Percentiles rank a stretch among this genome's conserved stretches.
Evolutionary conservation across 1,140 invertebrate genomes (phyloP).

Genomic region (Cataglyphis hispanica): DNA sequence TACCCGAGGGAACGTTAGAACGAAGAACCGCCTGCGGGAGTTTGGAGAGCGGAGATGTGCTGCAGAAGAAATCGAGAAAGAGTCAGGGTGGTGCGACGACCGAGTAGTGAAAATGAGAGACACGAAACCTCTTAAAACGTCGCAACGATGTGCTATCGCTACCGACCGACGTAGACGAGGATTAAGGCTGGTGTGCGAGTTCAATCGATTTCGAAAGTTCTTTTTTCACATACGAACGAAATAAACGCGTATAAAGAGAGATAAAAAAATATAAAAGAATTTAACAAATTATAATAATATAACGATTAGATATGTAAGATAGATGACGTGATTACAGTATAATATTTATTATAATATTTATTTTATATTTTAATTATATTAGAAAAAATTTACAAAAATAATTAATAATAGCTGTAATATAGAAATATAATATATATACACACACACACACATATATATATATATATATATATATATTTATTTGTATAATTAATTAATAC

Average conservation of each 20-base stretch:
- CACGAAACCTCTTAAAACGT: constrained; percentile 62
- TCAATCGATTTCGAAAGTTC: constrained; percentile 13
- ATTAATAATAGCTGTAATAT: no score
- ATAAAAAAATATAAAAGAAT: neutral
- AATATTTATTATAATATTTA: no score
- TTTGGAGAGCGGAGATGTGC: constrained; percentile 47
- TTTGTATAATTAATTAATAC: no score
- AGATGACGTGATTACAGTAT: no score
- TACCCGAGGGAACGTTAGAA: constrained; percentile 71
- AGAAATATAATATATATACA: no score
- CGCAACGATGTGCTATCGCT: constrained; percentile 43
- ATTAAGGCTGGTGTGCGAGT: constrained; percentile 32
- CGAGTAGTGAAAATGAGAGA: constrained; percentile 70
- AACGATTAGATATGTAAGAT: no score
- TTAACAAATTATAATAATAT: neutral
- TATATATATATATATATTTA: no score
- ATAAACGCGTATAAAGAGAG: neutral
- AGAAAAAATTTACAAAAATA: no score
- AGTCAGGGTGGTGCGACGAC: constrained; percentile 17
- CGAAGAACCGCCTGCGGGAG: constrained; percentile 58
- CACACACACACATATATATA: no score
- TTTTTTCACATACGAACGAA: neutral
- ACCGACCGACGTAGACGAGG: constrained; percentile 20
- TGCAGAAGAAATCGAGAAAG: constrained; percentile 70
- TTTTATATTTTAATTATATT: no score